Percentiles rank a stretch among this genome's conserved stretches.
Conservation (phyloP, 2,888 invertebrate genomes). For the Campopleginae sp. region DNA sequence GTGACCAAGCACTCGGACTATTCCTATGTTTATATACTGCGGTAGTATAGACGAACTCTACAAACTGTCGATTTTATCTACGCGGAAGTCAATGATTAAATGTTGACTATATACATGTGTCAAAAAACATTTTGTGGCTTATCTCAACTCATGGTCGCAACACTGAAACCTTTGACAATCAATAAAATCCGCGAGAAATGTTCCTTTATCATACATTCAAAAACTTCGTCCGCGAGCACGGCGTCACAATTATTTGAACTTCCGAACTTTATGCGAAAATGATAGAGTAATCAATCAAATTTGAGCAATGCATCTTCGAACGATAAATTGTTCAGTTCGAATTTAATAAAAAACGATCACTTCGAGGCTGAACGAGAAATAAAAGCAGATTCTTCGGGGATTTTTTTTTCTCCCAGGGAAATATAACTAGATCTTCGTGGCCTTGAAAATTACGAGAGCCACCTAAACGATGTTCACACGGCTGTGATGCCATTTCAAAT, state of each 20-base stretch:
- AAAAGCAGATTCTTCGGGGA: neutral
- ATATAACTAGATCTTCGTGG: neutral
- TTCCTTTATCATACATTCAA: neutral
- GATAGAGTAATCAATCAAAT: neutral
- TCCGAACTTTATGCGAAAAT: neutral
- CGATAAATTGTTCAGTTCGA: neutral
- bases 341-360: neutral
- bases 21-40: neutral
- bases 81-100: slow-evolving; percentile 44
- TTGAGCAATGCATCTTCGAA: neutral
- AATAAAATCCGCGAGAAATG: neutral
- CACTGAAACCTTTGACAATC: neutral
- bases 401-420: neutral
- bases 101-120: slow-evolving; percentile 30
- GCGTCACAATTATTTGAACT: neutral
- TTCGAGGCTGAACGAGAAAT: neutral
- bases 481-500: neutral
- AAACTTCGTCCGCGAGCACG: neutral
- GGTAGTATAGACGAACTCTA: neutral
- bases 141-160: slow-evolving; percentile 8
- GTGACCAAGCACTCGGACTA: neutral
- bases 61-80: slow-evolving; percentile 29
- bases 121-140: slow-evolving; percentile 36
- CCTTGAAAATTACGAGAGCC: neutral
- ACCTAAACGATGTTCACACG: neutral